Percentiles rank a stretch among this genome's conserved stretches.
Conservation (phyloP, 2,888 invertebrate species). For the Acanthoscelides obtectus region DNA sequence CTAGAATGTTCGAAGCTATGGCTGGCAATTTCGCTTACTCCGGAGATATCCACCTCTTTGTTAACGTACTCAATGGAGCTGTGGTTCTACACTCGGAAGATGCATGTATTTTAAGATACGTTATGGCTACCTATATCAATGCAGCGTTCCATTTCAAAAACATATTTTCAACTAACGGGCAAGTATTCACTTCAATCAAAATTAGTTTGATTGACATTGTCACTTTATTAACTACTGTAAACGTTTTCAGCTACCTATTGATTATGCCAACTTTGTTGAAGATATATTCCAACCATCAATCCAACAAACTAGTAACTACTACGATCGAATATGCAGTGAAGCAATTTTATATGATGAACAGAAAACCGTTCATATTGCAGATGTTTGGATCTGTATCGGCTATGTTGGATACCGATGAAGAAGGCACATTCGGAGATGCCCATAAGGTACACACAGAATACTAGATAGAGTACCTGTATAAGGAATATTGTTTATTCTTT, state of each 20-base stretch:
- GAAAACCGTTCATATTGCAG: slow-evolving; percentile 97
- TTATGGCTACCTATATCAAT: slow-evolving; percentile 96
- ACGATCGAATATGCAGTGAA: slow-evolving; percentile 98
- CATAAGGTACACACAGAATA: too few relatives aligned
- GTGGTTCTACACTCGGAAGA: slow-evolving; percentile 96
- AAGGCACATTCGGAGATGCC: slow-evolving; percentile 83
- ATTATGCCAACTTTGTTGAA: slow-evolving; percentile 97
- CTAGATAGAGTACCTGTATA: too few relatives aligned
- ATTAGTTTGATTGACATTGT: background rate
- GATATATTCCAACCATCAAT: slow-evolving; percentile 96
- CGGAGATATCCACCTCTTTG: slow-evolving; percentile 93
- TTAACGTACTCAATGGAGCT: slow-evolving; percentile 96
- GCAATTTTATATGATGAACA: slow-evolving; percentile 95
- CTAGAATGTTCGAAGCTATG: slow-evolving; percentile 97
- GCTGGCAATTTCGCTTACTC: slow-evolving; percentile 95
- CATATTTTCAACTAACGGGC: slow-evolving; percentile 96
- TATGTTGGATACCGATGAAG: slow-evolving; percentile 87
- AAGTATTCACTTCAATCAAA: slow-evolving; percentile 18
- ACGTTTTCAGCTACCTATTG: slow-evolving; percentile 72
- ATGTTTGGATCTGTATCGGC: slow-evolving; percentile 99
- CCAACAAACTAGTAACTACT: slow-evolving; percentile 89
- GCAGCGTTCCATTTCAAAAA: slow-evolving; percentile 98
- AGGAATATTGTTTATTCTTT: too few relatives aligned
- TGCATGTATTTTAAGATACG: slow-evolving; percentile 89
- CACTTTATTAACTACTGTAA: too few relatives aligned